phyloP scores from a whole-genome alignment of 2,888 invertebrate genomes.

The Dusona sp. region DNA sequence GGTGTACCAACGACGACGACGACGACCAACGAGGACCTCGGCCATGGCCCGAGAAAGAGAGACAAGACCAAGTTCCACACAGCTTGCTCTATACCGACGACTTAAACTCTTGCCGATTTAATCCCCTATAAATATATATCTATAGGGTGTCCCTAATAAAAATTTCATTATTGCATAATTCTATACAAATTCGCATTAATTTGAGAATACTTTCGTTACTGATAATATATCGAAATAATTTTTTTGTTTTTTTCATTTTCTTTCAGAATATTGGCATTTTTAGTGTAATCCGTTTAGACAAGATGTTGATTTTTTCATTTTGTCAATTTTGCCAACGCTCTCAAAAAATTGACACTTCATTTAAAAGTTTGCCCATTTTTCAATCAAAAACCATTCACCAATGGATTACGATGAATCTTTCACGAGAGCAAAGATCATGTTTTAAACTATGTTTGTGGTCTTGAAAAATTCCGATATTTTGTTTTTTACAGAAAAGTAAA shows the following conservation, averaged over 20 bases:
- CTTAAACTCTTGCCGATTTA: conserved; percentile 1
- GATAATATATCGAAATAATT: not conserved
- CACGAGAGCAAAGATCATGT: no score
- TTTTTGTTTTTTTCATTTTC: not conserved
- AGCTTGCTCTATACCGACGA: conserved; percentile 41
- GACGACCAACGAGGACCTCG: conserved; percentile 59
- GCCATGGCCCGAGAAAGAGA: conserved; percentile 49
- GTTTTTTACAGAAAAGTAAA: no score
- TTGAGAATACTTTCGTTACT: not conserved
- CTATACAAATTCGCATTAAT: not conserved
- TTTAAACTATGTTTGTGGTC: no score
- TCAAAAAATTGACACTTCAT: not conserved
- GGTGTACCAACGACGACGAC: conserved; percentile 51
- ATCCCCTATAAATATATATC: not conserved
- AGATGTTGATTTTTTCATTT: not conserved
- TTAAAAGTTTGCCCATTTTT: no score
- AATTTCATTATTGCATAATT: not conserved
- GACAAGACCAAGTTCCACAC: conserved; percentile 32
- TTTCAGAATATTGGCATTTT: not conserved
- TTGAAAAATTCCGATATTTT: no score
- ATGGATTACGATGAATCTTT: no score
- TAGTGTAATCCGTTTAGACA: not conserved
- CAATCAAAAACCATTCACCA: no score
- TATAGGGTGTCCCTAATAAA: not conserved
- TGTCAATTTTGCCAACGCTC: not conserved